Evolutionary conservation across 2,888 invertebrate genomes (phyloP).

Genomic region (Heteromurus nitidus): DNA sequence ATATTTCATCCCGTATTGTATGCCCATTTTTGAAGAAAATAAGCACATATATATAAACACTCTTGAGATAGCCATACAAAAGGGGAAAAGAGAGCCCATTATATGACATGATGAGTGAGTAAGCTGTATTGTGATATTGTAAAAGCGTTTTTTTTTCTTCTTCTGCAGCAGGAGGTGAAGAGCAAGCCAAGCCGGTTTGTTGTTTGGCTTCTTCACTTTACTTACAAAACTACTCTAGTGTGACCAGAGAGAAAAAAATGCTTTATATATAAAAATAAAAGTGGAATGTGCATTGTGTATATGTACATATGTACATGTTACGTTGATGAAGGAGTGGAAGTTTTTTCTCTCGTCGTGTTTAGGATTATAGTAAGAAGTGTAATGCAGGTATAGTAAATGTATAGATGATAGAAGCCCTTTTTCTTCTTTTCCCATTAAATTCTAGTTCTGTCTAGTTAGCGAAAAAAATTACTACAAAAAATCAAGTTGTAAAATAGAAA

Average conservation of each 20-base stretch:
- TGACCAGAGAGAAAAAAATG: slow-evolving; percentile 56
- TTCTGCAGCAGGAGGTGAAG: slow-evolving; percentile 42
- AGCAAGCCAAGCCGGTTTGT: slow-evolving; percentile 61
- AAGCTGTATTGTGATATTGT: no score
- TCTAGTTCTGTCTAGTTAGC: slow-evolving; percentile 52
- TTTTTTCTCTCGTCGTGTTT: slow-evolving; percentile 27
- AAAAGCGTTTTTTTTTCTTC: background rate
- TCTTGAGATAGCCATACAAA: slow-evolving; percentile 34
- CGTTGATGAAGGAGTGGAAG: slow-evolving; percentile 4
- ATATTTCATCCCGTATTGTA: background rate
- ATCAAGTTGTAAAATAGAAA: background rate
- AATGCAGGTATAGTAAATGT: no score
- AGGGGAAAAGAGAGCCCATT: background rate
- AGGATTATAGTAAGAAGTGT: no score
- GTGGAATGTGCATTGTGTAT: slow-evolving; percentile 43
- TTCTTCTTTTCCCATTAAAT: slow-evolving; percentile 37
- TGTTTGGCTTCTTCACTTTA: slow-evolving; percentile 63
- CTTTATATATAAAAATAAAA: slow-evolving; percentile 44
- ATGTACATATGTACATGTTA: background rate
- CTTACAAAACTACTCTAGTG: slow-evolving; percentile 58
- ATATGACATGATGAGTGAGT: slow-evolving; percentile 1
- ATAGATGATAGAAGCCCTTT: slow-evolving; percentile 2
- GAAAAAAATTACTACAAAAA: background rate
- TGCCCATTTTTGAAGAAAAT: background rate
- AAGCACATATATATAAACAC: no score